Evolutionary conservation across 2,113 vertebrate genomes (phyloP).

Genomic region (Chrysochloris asiatica): DNA sequence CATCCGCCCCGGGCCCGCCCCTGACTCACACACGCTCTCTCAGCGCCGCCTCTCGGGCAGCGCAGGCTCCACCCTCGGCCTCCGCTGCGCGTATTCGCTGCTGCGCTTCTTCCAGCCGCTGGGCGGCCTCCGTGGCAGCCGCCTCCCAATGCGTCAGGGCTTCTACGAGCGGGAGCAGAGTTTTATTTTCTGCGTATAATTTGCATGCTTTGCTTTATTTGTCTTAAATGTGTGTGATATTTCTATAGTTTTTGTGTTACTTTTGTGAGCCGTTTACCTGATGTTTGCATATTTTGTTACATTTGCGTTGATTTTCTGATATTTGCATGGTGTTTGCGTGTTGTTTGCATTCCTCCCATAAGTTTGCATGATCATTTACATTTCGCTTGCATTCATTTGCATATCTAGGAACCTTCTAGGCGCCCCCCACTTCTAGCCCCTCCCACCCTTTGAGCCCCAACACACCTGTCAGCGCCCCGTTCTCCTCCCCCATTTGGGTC

Average conservation of each 20-base stretch:
- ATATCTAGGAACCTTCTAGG: neutral
- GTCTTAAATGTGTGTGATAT: conserved; percentile 80
- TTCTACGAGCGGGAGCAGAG: conserved; percentile 8
- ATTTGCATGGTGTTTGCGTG: conserved; percentile 50
- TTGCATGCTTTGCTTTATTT: conserved; percentile 74
- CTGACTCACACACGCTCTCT: conserved; percentile 10
- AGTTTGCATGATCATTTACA: neutral
- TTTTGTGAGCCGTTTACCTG: conserved; percentile 62
- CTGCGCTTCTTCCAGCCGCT: neutral
- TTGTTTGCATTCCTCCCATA: conserved; percentile 73
- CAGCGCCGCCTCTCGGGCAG: conserved; percentile 71
- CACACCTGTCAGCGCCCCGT: conserved; percentile 54
- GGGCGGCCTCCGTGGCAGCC: conserved; percentile 60
- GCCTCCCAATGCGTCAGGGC: conserved; percentile 75
- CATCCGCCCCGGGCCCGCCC: rapidly evolving
- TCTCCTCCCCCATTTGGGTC: conserved; percentile 54
- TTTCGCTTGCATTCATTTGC: neutral
- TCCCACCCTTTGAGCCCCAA: neutral
- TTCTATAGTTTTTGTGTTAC: conserved; percentile 81
- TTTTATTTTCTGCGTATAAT: neutral
- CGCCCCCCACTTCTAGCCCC: neutral
- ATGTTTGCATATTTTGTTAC: neutral
- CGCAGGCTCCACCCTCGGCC: conserved; percentile 23
- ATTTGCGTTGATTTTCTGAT: neutral
- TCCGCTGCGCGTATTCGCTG: neutral